phyloP scores from a whole-genome alignment of 1,140 invertebrate species.

The Adelges cooleyi region DNA sequence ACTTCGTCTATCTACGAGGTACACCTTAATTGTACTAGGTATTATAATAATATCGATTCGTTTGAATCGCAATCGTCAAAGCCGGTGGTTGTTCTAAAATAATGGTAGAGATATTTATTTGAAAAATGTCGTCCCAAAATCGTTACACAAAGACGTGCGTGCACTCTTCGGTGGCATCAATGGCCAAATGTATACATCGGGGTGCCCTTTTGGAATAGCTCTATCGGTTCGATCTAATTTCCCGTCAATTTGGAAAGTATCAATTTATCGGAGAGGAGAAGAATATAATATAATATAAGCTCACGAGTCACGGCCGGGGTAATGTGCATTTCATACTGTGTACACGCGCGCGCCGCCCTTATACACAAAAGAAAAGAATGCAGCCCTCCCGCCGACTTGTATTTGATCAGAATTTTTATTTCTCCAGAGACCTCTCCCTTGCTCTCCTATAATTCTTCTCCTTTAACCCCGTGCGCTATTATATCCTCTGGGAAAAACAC shows the following conservation, averaged over 20 bases:
- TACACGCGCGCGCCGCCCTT: not conserved
- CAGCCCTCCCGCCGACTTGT: constrained; percentile 1
- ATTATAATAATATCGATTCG: too few relatives aligned
- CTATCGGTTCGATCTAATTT: not conserved
- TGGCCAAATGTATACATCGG: too few relatives aligned
- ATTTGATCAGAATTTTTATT: constrained; percentile 28
- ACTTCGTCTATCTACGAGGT: too few relatives aligned
- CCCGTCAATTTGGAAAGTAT: constrained; percentile 19
- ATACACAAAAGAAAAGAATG: constrained; percentile 1
- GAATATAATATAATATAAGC: too few relatives aligned
- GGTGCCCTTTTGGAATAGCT: not conserved
- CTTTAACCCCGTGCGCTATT: not conserved
- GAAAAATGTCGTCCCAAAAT: too few relatives aligned
- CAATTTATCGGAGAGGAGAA: constrained; percentile 3
- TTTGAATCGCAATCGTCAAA: too few relatives aligned
- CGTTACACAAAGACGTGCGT: too few relatives aligned
- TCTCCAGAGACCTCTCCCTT: constrained; percentile 12
- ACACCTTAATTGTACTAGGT: too few relatives aligned
- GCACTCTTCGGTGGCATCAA: too few relatives aligned
- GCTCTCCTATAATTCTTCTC: constrained; percentile 8
- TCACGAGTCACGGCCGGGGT: not conserved
- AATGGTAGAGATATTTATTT: too few relatives aligned
- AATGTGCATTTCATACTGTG: constrained; percentile 1
- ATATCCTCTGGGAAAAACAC: constrained; percentile 21
- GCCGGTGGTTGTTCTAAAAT: too few relatives aligned